Base-by-base conservation (phyloP, 1,140 invertebrate genomes). In the Orchestia grillus region DNA sequence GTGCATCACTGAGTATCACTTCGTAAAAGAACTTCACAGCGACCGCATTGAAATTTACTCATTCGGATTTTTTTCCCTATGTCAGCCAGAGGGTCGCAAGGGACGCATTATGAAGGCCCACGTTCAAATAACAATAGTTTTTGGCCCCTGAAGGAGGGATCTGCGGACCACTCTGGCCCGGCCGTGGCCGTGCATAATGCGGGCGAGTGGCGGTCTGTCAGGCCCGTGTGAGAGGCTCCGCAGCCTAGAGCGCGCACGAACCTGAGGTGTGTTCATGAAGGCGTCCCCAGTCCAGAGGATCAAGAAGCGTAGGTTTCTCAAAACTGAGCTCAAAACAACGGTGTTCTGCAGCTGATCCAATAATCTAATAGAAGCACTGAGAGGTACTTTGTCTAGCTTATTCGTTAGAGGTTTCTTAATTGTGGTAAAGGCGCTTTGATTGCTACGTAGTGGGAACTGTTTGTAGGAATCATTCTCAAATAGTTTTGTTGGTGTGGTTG, bases 41-140 rank as follows among this genome's bases (percentile, higher is more conserved):
- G 3, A 36, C 42, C 41, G 41, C 16, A 42, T 90, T 90, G 0
- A 90, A 90, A 90, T 90, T 42, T 42, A 42, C n/a, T 90, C 88
- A 44, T 3, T 42, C 36, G 88, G 88, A 15, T 42, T 90, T 19
- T 77, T 77, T 28, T 77, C 62, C 62, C 62, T 77, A 15, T 36
- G 62, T 23, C 28, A 23, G 28, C 88, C 88, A 28, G 28, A 44
- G 41, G 41, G 6, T 0, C 41, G 42, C 88, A 1, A 90, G 23
- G 43, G 88, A 28, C 41, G 15, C 88, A 90, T 90, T 90, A 90
- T 90, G 88, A 90, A 44, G 43, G 43, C 88, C 43, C 88, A 90
- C 88, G 88, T 90, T 42, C 88, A 42, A 90, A 90, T 90, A 90
- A 90, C 88, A 90, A 42, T 90, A 41, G 88, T 90, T 90, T 90